Evolutionary conservation across 2,888 invertebrate species (phyloP), one percentile per base, ranked within the genome.

Genomic region (Amphipoea lucens): DNA sequence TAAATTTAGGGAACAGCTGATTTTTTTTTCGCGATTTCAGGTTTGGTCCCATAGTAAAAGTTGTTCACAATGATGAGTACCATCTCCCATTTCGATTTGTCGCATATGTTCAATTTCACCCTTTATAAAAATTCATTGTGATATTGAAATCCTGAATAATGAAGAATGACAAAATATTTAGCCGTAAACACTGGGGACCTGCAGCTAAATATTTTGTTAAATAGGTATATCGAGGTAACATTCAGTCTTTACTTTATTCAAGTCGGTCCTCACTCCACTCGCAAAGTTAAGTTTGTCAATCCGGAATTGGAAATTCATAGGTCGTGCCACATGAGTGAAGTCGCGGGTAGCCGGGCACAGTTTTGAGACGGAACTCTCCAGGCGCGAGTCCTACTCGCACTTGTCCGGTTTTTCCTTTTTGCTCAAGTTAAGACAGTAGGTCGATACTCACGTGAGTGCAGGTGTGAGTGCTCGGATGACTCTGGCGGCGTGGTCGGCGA

Each of bases 381-480:
- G 29, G 3, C n/a, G 11, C 45, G 29, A 11, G 20, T 2, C 68
- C n/a, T 68, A 42, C 1, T 67, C 17, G 17, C 42, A 45, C 60
- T 6, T 60, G n/a, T 60, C 60, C n/a, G n/a, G 12, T 62, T 14
- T 62, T 6, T 29, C 14, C 0, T 29, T 62, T 62, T 29, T 29
- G 14, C 62, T 62, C 29, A 62, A 14, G 14, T 6, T 29, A 29
- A 17, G 29, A 62, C 14, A 36, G 5, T 40, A 72, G 17, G 42
- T 66, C 36, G 36, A 65, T 86, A 92, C 94, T 89, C 82, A 97
- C 97, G 97, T 98, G 82, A 99, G 97, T 0, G 99, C 98, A 90
- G 98, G 99, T 84, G 98, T 98, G 90, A 99, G 98, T 17, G 99
- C 99, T 0, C 99, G 98, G 86, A 99, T 98, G 82, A 99, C 97